phyloP scores from a whole-genome alignment of 2,113 vertebrate species.

The Corythaixoides concolor region DNA sequence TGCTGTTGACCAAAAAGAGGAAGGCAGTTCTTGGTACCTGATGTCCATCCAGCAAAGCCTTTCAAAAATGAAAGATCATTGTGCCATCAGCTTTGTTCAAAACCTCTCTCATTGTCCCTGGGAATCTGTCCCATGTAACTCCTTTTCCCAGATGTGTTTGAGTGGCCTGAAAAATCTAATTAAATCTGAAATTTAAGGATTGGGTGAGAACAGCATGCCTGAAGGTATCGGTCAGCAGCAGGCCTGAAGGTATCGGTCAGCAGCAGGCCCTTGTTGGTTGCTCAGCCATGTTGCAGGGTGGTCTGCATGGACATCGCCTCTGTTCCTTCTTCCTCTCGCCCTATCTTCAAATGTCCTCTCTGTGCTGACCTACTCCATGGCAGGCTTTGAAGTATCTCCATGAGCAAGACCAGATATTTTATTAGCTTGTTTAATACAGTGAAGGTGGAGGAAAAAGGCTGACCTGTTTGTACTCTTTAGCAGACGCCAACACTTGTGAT shows the following conservation, averaged over 20 bases:
- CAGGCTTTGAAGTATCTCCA: not conserved
- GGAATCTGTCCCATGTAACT: not conserved
- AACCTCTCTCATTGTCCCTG: not conserved
- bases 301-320: not conserved
- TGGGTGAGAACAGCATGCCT: rapidly evolving
- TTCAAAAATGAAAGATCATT: not conserved
- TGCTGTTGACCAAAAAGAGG: not conserved
- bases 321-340: not conserved
- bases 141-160: not conserved
- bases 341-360: not conserved
- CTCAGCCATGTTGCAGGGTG: rapidly evolving
- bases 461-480: not conserved
- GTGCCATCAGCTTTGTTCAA: not conserved
- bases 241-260: not conserved
- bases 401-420: not conserved
- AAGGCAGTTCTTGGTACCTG: not conserved
- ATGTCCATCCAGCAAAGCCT: not conserved
- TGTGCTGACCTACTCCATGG: not conserved
- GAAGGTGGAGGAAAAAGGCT: not conserved
- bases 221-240: not conserved
- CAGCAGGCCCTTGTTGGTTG: rapidly evolving
- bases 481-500: rapidly evolving
- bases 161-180: not conserved
- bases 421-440: not conserved
- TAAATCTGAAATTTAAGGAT: not conserved